phyloP scores from a whole-genome alignment of 2,113 vertebrate species.

The Podarcis muralis region DNA sequence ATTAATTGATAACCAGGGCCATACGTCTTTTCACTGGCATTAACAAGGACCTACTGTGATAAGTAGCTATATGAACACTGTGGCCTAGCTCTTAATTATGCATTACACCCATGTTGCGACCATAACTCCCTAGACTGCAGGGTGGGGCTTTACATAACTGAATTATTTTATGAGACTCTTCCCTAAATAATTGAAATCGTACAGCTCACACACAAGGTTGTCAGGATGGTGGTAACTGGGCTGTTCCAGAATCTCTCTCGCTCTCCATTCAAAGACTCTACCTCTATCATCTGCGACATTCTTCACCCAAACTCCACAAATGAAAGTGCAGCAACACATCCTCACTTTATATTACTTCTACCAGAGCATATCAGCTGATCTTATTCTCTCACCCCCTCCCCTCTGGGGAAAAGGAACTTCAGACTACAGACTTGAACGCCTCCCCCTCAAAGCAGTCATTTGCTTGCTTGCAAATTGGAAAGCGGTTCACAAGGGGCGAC shows the following conservation, averaged over 20 bases:
- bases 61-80: not conserved
- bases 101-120: not conserved
- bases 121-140: not conserved
- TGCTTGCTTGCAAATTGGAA: not conserved
- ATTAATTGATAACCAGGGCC: not conserved
- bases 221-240: not conserved
- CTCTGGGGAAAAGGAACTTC: not conserved
- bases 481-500: not conserved
- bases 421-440: not conserved
- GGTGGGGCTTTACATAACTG: not conserved
- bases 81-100: no score
- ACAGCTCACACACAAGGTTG: not conserved
- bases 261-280: no score
- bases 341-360: not conserved
- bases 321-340: not conserved
- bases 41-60: not conserved
- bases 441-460: not conserved
- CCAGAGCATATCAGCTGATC: not conserved
- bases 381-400: not conserved
- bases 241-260: no score
- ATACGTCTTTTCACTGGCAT: not conserved
- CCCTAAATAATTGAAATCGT: not conserved
- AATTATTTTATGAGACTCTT: not conserved
- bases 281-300: not conserved
- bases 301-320: not conserved